Base-by-base conservation (phyloP, 2,113 vertebrate genomes). In the Emberiza fucata region DNA sequence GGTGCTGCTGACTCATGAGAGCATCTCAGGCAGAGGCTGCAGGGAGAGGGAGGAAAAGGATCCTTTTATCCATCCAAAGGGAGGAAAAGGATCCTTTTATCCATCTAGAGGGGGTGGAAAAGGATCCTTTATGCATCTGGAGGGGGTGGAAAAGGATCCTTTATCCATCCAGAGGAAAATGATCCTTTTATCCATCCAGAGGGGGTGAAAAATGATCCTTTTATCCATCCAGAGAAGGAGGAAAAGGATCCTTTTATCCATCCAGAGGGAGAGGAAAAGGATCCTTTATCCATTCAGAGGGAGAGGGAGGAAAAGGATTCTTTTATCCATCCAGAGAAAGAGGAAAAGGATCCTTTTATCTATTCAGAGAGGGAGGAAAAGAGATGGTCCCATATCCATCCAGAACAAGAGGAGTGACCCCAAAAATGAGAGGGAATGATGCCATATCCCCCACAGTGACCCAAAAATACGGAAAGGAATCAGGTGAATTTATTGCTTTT, bases 21-120 rank as follows among this genome's bases (percentile, higher is more conserved):
- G 42, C 25, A 0, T 11, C 19, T 14, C 65, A 31, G 80, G 84
- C 23, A 2, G 18, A 31, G 75, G 9, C 4, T 0, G 14, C 1
- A 0, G 15, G 64, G 13, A 23, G 18, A n/a, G n/a, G 56, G 51
- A 48, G 39, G 18, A 16, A 15, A 54, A 44, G 1, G 12, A 66
- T 33, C 56, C 28, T 47, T 47, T 19, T 2, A 47, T 51, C 37
- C 19, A 47, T 47, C 44, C 45, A 47, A 21, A 47, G 45, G 33
- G n/a, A 37, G 56, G 44, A 19, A 21, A 37, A 31, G 44, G n/a
- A 24, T 48, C 47, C 47, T 48, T 47, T 24, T 7, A 48, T 48
- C 23, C 47, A 48, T 45, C 22, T 9, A 37, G 37, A 48, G 12
- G 7, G 29, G 48, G 42, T 48, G 39, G 19, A 13, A 25, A 54